phyloP scores from a whole-genome alignment of 2,888 invertebrate genomes.

The Stenoptilia bipunctidactyla region DNA sequence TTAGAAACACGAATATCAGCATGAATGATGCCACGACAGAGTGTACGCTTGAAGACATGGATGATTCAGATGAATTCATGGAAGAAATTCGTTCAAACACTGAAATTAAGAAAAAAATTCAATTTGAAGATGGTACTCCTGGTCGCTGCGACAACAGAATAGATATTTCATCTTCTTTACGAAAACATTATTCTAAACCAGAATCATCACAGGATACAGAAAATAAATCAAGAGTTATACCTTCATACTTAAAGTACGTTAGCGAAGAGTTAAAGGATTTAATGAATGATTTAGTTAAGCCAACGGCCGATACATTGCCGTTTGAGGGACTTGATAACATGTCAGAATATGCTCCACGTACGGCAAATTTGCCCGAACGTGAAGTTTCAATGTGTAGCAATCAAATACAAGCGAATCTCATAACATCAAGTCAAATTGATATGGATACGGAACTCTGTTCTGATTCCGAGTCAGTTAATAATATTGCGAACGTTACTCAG shows the following conservation, averaged over 20 bases:
- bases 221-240: conserved; percentile 40
- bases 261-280: conserved; percentile 43
- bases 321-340: conserved; percentile 19
- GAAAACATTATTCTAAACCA: no score
- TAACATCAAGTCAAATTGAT: conserved; percentile 48
- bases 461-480: conserved; percentile 18
- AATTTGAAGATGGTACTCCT: conserved; percentile 45
- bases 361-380: conserved; percentile 3
- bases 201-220: conserved; percentile 31
- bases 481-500: conserved; percentile 13
- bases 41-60: conserved; percentile 21
- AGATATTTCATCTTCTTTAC: conserved; percentile 17
- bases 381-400: conserved; percentile 29
- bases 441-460: conserved; percentile 18
- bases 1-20: conserved; percentile 25
- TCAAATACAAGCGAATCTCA: conserved; percentile 42
- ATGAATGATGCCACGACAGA: neutral
- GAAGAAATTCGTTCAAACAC: conserved; percentile 24
- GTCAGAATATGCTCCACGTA: no score
- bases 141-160: conserved; percentile 22
- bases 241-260: conserved; percentile 36
- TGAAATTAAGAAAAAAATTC: conserved; percentile 48
- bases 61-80: conserved; percentile 22
- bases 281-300: conserved; percentile 52
- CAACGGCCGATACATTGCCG: conserved; percentile 31